Evolutionary conservation across 2,797 vertebrate genomes (phyloP), one percentile per base, ranked within the genome.

Genomic region (Falco cherrug): DNA sequence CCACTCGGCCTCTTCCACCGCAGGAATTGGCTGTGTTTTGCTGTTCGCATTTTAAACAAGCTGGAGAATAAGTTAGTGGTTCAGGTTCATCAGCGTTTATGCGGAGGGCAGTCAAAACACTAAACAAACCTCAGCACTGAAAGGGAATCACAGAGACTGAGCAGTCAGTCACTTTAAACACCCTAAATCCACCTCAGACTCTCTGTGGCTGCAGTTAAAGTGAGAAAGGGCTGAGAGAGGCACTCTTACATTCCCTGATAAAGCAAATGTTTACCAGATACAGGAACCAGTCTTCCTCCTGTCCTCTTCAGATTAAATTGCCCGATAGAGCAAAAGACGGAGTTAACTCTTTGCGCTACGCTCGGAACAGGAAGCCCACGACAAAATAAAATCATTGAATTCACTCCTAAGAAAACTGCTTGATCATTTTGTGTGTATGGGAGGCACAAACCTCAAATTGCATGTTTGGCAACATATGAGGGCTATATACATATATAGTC

Each of bases 391-490:
- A 75, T 61, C 41, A 39, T 41, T 57, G 47, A 85, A 45, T 77
- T 94, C 21, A 43, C 35, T 79, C 33, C 41, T 41, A 59, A 92
- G 64, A 59, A 94, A 96, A 89, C 69, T 29, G 54, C 87, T 82
- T 76, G 87, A 88, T 85, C 50, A 60, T 89, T 92, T 93, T 3
- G 11, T 45, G 56, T 45, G 20, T 51, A 76, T 33, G 15, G 85
- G 84, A 89, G 59, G 64, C 59, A 65, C 79, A 84, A 96, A 83
- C 81, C 74, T 93, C 89, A 80, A 69, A 91, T 45, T 26, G 57
- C 17, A 4, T 95, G 96, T 97, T 96, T 97, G 95, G 87, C 93
- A 96, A 94, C 89, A 54, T 82, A 80, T 16, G 91, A 97, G 92
- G 68, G n/a, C 79, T 93, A 86, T 78, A 92, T 73, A 81, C 59